Conservation (phyloP, 2,113 vertebrate genomes). For the Macaca mulatta region DNA sequence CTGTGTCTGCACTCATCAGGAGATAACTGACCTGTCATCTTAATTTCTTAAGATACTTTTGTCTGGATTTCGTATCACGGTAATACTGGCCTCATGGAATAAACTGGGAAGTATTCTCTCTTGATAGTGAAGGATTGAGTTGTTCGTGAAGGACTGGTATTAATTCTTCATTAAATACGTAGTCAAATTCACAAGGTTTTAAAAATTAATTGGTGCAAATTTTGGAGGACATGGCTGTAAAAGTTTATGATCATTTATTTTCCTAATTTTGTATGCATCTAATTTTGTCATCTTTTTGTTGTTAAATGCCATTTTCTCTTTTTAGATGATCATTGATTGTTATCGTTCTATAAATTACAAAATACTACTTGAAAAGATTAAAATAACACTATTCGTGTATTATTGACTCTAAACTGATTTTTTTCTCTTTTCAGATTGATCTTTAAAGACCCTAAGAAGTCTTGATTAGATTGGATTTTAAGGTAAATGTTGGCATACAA, state of each 20-base stretch:
- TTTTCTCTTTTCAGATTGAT: slow-evolving; percentile 3
- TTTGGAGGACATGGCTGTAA: neutral
- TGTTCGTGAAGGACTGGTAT: neutral
- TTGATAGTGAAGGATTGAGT: neutral
- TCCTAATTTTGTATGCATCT: neutral
- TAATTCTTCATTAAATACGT: neutral
- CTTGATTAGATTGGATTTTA: neutral
- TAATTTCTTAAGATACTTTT: neutral
- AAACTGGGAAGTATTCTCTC: too few species aligned
- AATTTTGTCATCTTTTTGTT: neutral
- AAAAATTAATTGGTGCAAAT: neutral
- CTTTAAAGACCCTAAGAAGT: neutral
- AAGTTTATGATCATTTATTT: slow-evolving; percentile 24
- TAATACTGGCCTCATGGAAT: neutral
- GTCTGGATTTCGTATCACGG: neutral
- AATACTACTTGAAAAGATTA: neutral
- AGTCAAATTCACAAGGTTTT: neutral
- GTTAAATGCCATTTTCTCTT: neutral
- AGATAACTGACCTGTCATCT: too few species aligned
- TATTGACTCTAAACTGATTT: neutral
- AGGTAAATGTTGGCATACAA: neutral
- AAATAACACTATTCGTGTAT: neutral
- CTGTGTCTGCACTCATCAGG: neutral
- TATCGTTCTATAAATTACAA: neutral
- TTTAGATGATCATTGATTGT: neutral